Percentiles rank a stretch among this genome's conserved stretches.
Evolutionary conservation across 2,797 vertebrate genomes (phyloP).

Genomic region (Rhabdophis nuchalis): DNA sequence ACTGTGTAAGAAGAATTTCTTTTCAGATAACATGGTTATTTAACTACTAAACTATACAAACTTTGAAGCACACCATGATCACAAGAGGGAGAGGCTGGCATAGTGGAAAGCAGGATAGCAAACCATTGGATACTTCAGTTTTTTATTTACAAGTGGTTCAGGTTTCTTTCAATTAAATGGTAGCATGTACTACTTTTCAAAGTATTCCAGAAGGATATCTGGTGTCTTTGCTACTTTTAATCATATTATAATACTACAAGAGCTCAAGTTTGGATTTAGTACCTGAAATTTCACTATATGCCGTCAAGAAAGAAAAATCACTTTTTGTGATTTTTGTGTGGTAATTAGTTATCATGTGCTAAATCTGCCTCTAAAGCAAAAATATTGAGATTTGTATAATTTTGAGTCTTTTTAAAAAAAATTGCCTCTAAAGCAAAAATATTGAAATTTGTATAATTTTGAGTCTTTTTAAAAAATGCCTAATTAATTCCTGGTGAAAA

Average conservation of each 20-base stretch:
- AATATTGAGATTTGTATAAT: background rate
- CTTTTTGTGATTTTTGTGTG: background rate
- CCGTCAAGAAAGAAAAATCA: background rate
- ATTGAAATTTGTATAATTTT: background rate
- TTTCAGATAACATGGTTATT: background rate
- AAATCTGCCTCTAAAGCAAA: background rate
- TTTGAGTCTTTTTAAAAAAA: background rate
- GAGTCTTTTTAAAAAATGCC: background rate
- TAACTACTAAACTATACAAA: background rate
- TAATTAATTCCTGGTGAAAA: background rate
- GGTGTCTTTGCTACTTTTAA: background rate
- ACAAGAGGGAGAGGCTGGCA: background rate
- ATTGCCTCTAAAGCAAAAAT: background rate
- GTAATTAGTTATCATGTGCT: background rate
- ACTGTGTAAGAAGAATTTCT: background rate
- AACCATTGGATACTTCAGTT: background rate
- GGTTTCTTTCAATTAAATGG: background rate
- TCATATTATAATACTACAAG: background rate
- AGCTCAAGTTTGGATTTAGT: background rate
- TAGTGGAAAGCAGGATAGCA: background rate
- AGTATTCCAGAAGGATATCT: background rate
- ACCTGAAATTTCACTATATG: background rate
- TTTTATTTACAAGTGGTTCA: background rate
- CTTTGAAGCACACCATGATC: background rate
- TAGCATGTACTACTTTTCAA: background rate